Evolutionary conservation across 2,113 vertebrate genomes (phyloP), one percentile per base, ranked within the genome.

Genomic region (Hystrix brachyura): DNA sequence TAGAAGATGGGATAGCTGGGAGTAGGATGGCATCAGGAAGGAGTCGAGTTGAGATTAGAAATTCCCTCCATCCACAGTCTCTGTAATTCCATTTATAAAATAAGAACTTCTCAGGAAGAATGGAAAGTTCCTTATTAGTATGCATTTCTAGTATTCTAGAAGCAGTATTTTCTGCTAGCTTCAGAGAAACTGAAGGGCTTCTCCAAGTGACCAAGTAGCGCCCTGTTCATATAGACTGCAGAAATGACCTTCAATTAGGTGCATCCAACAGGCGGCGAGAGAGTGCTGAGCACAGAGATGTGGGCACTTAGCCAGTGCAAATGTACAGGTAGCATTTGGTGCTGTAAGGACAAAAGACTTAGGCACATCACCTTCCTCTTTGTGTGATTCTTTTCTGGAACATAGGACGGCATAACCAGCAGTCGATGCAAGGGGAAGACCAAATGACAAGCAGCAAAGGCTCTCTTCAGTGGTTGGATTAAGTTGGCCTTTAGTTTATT

Each of bases 401-500:
- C 13, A 0, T 60, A 87, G 67, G 51, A 85, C 25, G 55, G 27
- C 23, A 8, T 23, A 85, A 83, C 23, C 11, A 60, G 19, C 23
- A 51, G 87, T 1, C 74, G 60, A 27, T 46, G 7, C 48, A 55
- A 88, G 93, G 51, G 62, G 3, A 79, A 95, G 81, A 27, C 4
- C 92, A 95, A 83, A 62, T 92, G 32, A 13, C 74, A 87, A 62
- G 71, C 51, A 69, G 81, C 19, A 81, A 13, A 12, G 17, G 0
- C 0, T 81, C 51, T 67, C 92, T 62, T n/a, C 12, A 85, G 19
- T 34, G 15, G 94, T 80, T 87, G 97, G 78, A 91, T 96, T 93
- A 96, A 95, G 34, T 34, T 94, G 97, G 87, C 87, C 90, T 97
- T 97, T 97, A 95, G 78, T 43, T 43, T 87, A 97, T 93, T 92